A percentile compares a stretch with the other conserved stretches of the same genome.
Conservation (phyloP, 2,113 vertebrate genomes). For the Strix uralensis region DNA sequence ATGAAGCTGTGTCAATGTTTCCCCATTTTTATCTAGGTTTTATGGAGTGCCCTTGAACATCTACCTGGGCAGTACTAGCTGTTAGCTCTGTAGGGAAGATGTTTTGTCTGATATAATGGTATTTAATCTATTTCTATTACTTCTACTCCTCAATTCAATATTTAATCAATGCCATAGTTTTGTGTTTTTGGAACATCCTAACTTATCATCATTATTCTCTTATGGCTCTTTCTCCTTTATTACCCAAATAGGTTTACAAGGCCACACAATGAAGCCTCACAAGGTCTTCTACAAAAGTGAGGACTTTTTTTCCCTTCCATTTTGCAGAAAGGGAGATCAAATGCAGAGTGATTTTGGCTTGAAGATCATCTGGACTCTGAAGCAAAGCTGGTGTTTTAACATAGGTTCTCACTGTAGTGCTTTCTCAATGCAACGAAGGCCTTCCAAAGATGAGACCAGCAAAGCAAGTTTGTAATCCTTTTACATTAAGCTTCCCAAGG, state of each 20-base stretch:
- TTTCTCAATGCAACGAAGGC: not conserved
- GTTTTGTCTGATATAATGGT: not conserved
- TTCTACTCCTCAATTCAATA: not conserved
- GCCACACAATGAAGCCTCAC: not conserved
- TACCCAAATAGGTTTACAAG: not conserved
- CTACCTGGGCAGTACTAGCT: not conserved
- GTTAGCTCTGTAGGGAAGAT: not conserved
- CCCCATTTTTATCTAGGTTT: not conserved
- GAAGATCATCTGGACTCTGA: not conserved
- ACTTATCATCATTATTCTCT: not conserved
- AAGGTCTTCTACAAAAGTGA: not conserved
- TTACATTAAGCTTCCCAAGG: not conserved
- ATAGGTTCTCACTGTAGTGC: not conserved
- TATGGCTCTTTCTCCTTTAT: not conserved
- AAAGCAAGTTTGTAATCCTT: not conserved
- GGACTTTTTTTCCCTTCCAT: not conserved
- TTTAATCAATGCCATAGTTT: not conserved
- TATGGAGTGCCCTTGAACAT: not conserved
- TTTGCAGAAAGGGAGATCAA: not conserved
- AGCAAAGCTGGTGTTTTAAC: not conserved
- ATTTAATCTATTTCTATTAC: not conserved
- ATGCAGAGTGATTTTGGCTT: not conserved
- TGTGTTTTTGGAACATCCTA: not conserved
- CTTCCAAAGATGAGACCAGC: not conserved
- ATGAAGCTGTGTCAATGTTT: not conserved